Evolutionary conservation across 2,797 vertebrate genomes (phyloP), one percentile per base, ranked within the genome.

Genomic region (Bryconaethiops microstoma): DNA sequence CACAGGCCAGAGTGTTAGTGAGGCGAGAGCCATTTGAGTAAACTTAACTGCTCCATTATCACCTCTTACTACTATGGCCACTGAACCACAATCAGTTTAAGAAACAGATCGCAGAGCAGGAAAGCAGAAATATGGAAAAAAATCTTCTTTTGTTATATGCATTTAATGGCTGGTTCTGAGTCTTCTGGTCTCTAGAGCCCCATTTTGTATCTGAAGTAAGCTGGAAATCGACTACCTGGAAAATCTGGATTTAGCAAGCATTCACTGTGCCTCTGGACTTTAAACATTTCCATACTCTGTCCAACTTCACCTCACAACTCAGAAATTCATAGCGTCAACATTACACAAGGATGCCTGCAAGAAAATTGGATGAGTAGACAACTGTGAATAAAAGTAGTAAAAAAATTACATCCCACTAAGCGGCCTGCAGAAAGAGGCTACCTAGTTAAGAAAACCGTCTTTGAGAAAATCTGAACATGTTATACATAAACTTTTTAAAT

Each of bases 111-210:
- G 45, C 10, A 71, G 60, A 63, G 57, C 81, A 76, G 80, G 78
- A 83, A 21, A 77, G 76, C 52, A 77, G 67, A 72, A 60, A 73
- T 7, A 68, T 39, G 54, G 79, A 35, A 35, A 76, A 72, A 59
- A 74, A 75, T 79, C 29, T 21, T 64, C 12, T 10, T 17, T 2
- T n/a, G 39, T 0, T 13, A 42, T 35, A 25, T 60, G 70, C 77
- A 74, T 55, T 78, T 79, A 68, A 69, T 79, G 74, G 73, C 45
- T 77, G 82, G 73, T 55, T 55, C 10, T 35, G 12, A 63, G 12
- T 63, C 60, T 29, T 63, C 25, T 63, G 60, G 25, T 13, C 60
- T 63, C 25, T 10, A 25, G 21, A 35, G 62, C 21, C 14, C 7
- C 35, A 65, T 19, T 40, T 1, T 17, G 25, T 35, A 5, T 17